phyloP scores from a whole-genome alignment of 2,797 vertebrate species.

The Prunella strophiata region DNA sequence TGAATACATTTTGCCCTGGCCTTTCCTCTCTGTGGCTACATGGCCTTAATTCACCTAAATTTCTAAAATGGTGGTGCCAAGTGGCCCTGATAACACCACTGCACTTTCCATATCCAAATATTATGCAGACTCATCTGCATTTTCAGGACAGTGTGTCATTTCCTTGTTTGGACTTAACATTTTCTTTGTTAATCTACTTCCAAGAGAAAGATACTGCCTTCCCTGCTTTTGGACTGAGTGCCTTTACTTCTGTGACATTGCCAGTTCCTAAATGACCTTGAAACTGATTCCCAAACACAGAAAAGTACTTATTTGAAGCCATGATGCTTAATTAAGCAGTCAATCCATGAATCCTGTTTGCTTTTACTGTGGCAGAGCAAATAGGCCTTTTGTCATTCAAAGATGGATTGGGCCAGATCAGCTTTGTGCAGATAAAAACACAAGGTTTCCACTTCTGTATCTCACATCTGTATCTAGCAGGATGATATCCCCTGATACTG shows the following conservation, averaged over 20 bases:
- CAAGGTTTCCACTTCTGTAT: not conserved
- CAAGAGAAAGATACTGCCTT: not conserved
- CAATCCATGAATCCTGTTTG: not conserved
- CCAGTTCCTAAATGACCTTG: not conserved
- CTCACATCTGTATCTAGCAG: not conserved
- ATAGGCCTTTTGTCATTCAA: not conserved
- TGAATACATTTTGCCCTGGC: not conserved
- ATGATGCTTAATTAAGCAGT: not conserved
- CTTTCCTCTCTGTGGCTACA: not conserved
- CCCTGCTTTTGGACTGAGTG: not conserved
- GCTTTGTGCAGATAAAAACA: not conserved
- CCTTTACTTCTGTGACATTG: not conserved
- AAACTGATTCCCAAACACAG: not conserved
- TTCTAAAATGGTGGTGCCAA: not conserved
- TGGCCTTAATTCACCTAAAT: conserved; percentile 12
- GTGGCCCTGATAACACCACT: not conserved
- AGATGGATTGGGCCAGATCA: not conserved
- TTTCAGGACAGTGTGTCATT: not conserved
- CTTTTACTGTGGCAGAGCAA: not conserved
- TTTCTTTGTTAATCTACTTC: not conserved
- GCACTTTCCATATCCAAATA: not conserved
- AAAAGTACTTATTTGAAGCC: not conserved
- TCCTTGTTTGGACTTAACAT: not conserved
- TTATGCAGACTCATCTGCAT: not conserved
- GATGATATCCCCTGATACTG: not conserved